Conservation (phyloP, 2,113 vertebrate species). For the Hippocampus mohnikei region DNA sequence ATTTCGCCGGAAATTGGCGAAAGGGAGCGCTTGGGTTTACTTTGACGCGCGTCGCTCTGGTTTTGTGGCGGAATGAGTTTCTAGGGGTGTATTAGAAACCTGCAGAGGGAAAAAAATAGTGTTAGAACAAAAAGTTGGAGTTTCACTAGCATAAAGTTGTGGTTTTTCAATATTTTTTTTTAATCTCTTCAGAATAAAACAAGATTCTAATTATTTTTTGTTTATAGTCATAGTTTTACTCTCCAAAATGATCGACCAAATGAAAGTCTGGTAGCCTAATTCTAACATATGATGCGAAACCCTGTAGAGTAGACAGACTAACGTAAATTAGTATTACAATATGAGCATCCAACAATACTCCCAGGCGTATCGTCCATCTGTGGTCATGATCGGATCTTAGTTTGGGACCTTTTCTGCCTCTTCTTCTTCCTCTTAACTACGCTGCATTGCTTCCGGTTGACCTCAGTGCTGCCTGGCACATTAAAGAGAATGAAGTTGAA, state of each 20-base stretch:
- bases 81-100: background rate
- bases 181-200: too few species aligned
- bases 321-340: background rate
- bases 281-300: background rate
- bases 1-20: constrained; percentile 1
- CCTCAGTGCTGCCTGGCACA: too few species aligned
- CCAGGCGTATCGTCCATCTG: too few species aligned
- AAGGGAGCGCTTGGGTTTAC: background rate
- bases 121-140: background rate
- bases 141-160: background rate
- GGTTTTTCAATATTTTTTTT: background rate
- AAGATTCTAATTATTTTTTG: too few species aligned
- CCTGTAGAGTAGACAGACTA: background rate
- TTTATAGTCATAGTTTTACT: background rate
- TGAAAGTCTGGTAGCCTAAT: background rate
- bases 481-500: too few species aligned
- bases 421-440: too few species aligned
- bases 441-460: too few species aligned
- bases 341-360: too few species aligned
- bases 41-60: background rate
- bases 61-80: background rate
- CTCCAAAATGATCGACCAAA: background rate
- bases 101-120: background rate
- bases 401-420: too few species aligned
- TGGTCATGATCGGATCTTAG: too few species aligned